These are phyloP conservation scores for Nesoenas mayeri DNA, from an alignment of 2,113 vertebrate genomes.

Conservation along the genomic window DNA sequence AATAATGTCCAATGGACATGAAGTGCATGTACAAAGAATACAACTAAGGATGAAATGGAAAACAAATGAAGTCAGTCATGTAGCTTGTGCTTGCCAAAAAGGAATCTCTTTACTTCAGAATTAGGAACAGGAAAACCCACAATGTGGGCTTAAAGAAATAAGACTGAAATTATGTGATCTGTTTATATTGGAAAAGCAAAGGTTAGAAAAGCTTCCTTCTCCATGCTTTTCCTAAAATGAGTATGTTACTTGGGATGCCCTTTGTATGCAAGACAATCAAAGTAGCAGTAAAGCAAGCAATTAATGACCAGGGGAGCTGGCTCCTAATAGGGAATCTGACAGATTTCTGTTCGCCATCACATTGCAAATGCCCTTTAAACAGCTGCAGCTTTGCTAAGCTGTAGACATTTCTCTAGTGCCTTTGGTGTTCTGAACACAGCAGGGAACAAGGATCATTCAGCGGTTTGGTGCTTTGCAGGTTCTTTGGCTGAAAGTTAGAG, in stretches of 20 bases:
- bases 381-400: background rate
- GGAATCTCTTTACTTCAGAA: background rate
- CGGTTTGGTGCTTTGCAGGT: accelerated
- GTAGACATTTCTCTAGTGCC: accelerated
- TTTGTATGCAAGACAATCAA: background rate
- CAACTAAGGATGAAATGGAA: background rate
- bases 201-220: background rate
- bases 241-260: background rate
- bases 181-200: background rate
- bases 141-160: background rate
- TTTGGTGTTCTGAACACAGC: background rate
- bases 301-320: accelerated
- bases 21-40: background rate
- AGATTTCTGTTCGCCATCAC: background rate
- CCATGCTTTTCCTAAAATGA: background rate
- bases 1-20: background rate
- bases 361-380: background rate
- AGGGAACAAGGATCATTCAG: background rate
- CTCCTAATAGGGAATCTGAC: background rate
- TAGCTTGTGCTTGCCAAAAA: background rate
- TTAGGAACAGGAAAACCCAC: background rate
- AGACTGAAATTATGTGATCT: background rate
- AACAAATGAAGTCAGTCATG: accelerated
- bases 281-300: background rate
- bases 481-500: background rate